Percentiles rank a stretch among this genome's conserved stretches.
These are phyloP conservation scores for Drosophila novamexicana DNA, from an alignment of 1,140 invertebrate species.

Conservation along the genomic window DNA sequence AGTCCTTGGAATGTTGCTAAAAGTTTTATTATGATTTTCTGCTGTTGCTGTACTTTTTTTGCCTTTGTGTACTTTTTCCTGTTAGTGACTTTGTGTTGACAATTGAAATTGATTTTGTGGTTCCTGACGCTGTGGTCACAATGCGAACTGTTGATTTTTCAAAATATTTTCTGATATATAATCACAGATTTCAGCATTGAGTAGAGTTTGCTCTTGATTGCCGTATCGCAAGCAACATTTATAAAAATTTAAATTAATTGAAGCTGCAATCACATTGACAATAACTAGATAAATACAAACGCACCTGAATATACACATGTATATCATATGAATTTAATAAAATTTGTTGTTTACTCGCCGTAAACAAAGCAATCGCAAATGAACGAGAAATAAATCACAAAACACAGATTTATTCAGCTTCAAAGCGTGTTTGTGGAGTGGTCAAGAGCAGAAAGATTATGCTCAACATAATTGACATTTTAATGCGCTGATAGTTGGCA, in stretches of 20 bases:
- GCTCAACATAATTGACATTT: slow-evolving; percentile 75
- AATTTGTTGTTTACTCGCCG: slow-evolving; percentile 38
- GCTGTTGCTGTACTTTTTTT: slow-evolving; percentile 30
- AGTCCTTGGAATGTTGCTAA: slow-evolving; percentile 65
- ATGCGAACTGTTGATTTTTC: slow-evolving; percentile 69
- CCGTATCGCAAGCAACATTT: slow-evolving; percentile 20
- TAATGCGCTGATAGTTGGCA: slow-evolving; percentile 76
- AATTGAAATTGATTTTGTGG: slow-evolving; percentile 82
- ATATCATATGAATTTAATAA: slow-evolving; percentile 19
- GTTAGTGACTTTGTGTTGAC: slow-evolving; percentile 80
- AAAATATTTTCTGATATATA: slow-evolving; percentile 54
- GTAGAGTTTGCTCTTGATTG: slow-evolving; percentile 35
- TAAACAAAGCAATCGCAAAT: slow-evolving; percentile 15
- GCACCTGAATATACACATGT: background rate
- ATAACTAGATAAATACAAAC: slow-evolving; percentile 3
- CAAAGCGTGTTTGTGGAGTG: background rate
- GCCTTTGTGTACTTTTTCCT: slow-evolving; percentile 52
- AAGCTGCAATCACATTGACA: slow-evolving; percentile 33
- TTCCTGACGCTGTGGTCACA: slow-evolving; percentile 54
- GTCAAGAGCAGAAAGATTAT: slow-evolving; percentile 47
- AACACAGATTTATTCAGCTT: slow-evolving; percentile 31
- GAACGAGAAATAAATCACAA: slow-evolving; percentile 54
- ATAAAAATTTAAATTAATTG: slow-evolving; percentile 67
- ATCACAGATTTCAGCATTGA: slow-evolving; percentile 52
- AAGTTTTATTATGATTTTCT: slow-evolving; percentile 79